These are phyloP conservation scores for Rhabdophis nuchalis DNA, from an alignment of 2,797 vertebrate genomes.

Conservation along the genomic window DNA sequence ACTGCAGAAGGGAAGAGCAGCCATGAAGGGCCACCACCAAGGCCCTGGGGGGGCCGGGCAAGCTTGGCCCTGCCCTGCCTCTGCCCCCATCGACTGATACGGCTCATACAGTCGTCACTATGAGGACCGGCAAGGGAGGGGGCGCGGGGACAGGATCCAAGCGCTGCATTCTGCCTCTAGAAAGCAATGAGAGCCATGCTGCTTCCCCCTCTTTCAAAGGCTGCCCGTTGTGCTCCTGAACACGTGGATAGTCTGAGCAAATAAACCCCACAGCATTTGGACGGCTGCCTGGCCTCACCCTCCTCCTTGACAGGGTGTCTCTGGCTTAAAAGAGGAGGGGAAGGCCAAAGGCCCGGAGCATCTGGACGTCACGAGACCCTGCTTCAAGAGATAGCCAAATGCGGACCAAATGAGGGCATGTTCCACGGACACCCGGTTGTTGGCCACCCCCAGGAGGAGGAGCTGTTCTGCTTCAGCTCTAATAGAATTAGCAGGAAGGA, in stretches of 20 bases:
- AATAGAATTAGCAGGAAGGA: background rate
- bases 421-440: background rate
- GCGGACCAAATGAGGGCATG: background rate
- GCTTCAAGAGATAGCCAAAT: background rate
- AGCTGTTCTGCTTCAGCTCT: background rate
- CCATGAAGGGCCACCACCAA: rapidly evolving
- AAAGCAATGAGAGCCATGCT: background rate
- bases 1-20: slow-evolving; percentile 65
- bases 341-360: background rate
- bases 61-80: rapidly evolving
- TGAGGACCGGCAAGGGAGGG: background rate
- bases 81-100: background rate
- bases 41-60: background rate
- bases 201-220: background rate
- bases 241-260: rapidly evolving
- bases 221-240: background rate
- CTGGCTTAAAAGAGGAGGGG: background rate
- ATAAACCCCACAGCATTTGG: background rate
- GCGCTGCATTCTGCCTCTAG: background rate
- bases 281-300: background rate
- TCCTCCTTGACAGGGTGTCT: background rate
- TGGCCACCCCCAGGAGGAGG: background rate
- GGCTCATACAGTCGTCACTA: background rate
- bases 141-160: background rate
- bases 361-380: rapidly evolving